These are phyloP conservation scores for Sebastolobus altivelis DNA, from an alignment of 2,797 vertebrate species.

Conservation along the genomic window DNA sequence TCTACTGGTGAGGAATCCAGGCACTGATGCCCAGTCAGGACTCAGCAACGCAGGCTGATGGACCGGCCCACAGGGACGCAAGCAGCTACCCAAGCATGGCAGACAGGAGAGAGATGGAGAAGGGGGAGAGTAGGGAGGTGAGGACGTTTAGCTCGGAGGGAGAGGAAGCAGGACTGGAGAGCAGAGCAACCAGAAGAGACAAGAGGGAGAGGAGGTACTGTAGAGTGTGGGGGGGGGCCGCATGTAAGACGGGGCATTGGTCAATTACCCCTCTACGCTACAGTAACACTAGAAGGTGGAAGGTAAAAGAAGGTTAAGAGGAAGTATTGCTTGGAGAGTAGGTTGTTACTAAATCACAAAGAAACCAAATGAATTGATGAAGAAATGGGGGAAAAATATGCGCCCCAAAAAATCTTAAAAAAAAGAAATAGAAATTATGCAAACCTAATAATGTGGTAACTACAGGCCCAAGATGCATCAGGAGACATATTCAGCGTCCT, in stretches of 20 bases:
- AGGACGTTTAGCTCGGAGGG: slow-evolving; percentile 25
- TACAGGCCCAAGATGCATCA: not conserved
- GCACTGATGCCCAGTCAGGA: slow-evolving; percentile 67
- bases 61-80: slow-evolving; percentile 57
- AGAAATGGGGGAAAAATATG: not conserved
- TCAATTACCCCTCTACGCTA: slow-evolving; percentile 69
- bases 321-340: not conserved
- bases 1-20: slow-evolving; percentile 50
- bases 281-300: slow-evolving; percentile 34
- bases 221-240: slow-evolving; percentile 25
- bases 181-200: slow-evolving; percentile 40
- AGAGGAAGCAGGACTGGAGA: slow-evolving; percentile 29
- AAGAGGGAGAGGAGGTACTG: slow-evolving; percentile 36
- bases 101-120: slow-evolving; percentile 24
- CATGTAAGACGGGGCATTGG: slow-evolving; percentile 73
- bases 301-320: slow-evolving; percentile 32
- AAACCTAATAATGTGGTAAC: slow-evolving; percentile 9
- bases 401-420: not conserved
- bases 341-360: not conserved
- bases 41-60: slow-evolving; percentile 66
- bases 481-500: not conserved
- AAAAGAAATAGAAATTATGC: not conserved
- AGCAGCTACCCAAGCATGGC: slow-evolving; percentile 68
- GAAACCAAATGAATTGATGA: not conserved
- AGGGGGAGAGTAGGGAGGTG: slow-evolving; percentile 4